Percentiles rank a stretch among this genome's conserved stretches.
Conservation (phyloP, 2,888 invertebrate species). For the Leucania comma region DNA sequence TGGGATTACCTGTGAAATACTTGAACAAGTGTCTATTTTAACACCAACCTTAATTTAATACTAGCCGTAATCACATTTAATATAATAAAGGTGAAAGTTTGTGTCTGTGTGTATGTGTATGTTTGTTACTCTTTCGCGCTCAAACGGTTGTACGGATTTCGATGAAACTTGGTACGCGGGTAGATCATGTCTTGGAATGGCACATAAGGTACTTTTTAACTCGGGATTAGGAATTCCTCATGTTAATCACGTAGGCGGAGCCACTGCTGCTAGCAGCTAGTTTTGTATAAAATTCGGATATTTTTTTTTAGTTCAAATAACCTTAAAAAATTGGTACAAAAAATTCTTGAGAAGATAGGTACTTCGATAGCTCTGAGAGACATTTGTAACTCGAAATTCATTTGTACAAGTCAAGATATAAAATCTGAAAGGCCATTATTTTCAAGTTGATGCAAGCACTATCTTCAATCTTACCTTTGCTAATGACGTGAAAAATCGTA, state of each 20-base stretch:
- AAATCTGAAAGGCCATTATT: conserved; percentile 30
- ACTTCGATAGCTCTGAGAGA: background rate
- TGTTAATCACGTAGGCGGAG: too few species aligned
- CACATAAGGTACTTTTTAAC: too few species aligned
- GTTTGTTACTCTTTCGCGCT: too few species aligned
- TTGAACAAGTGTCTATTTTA: conserved; percentile 48
- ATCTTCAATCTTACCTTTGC: conserved; percentile 32
- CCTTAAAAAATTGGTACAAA: background rate
- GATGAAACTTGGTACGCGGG: too few species aligned
- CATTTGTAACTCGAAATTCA: conserved; percentile 20
- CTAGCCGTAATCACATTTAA: background rate
- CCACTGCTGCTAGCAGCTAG: too few species aligned
- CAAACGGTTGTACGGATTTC: too few species aligned
- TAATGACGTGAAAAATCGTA: conserved; percentile 49
- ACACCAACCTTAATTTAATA: conserved; percentile 46
- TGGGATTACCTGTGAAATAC: conserved; percentile 63
- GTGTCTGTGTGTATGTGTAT: too few species aligned
- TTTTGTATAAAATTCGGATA: conserved; percentile 1
- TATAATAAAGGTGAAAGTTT: too few species aligned
- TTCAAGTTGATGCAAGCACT: conserved; percentile 12
- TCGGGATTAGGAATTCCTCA: too few species aligned
- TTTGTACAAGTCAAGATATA: conserved; percentile 39
- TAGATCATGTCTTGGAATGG: too few species aligned
- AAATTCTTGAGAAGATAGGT: background rate
- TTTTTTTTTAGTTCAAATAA: conserved; percentile 13